Conservation (phyloP, 1,140 invertebrate species). For the Drosophila equinoxialis region DNA sequence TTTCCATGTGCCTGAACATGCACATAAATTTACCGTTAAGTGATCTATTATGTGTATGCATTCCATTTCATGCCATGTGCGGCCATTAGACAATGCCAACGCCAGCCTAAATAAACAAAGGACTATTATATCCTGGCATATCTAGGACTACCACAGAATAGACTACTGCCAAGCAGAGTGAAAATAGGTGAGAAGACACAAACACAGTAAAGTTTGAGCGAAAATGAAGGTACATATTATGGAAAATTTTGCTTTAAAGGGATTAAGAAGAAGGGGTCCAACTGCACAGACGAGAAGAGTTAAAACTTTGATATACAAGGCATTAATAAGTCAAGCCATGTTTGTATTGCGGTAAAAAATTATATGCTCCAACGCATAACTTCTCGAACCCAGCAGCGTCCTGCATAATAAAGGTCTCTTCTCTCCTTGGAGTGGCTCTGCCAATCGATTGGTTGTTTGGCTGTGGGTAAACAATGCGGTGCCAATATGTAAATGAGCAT, state of each 20-base stretch:
- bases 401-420: slow-evolving; percentile 61
- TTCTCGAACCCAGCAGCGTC: slow-evolving; percentile 34
- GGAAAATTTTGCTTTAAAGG: slow-evolving; percentile 20
- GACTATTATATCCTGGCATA: slow-evolving; percentile 27
- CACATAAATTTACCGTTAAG: slow-evolving; percentile 69
- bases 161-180: neutral
- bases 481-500: slow-evolving; percentile 71
- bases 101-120: slow-evolving; percentile 58
- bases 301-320: slow-evolving; percentile 51
- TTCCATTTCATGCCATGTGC: slow-evolving; percentile 18
- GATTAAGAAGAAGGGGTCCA: slow-evolving; percentile 4
- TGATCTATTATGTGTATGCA: slow-evolving; percentile 55
- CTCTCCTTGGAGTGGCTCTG: slow-evolving; percentile 1
- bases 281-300: slow-evolving; percentile 18
- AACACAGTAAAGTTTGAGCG: neutral
- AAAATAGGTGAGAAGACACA: slow-evolving; percentile 5
- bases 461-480: slow-evolving; percentile 67
- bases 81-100: slow-evolving; percentile 34
- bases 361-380: slow-evolving; percentile 62
- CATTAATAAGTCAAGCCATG: slow-evolving; percentile 76
- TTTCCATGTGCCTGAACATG: slow-evolving; percentile 54
- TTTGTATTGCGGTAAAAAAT: slow-evolving; percentile 49
- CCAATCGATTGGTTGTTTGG: slow-evolving; percentile 43
- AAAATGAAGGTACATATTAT: neutral
- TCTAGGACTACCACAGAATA: slow-evolving; percentile 3